These are phyloP conservation scores for Sebastes schlegelii DNA, from an alignment of 2,113 vertebrate species.

Conservation along the genomic window DNA sequence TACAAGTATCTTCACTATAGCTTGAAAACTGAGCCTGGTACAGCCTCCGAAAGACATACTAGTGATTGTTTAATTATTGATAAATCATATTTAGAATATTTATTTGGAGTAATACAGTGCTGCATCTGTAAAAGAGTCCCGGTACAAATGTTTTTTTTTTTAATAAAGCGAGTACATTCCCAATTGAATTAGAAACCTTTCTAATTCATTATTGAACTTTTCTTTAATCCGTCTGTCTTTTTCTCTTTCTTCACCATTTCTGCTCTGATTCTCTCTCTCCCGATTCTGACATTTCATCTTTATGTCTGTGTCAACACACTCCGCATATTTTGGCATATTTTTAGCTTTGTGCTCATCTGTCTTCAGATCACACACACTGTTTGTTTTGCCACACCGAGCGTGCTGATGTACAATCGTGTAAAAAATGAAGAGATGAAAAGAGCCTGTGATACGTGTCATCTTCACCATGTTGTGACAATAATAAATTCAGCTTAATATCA, in stretches of 20 bases:
- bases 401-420: neutral
- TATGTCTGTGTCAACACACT: constrained; percentile 13
- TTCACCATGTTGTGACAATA: neutral
- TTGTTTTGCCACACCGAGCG: neutral
- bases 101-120: too few species aligned
- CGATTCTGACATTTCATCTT: constrained; percentile 1
- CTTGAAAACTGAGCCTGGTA: too few species aligned
- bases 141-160: too few species aligned
- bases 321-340: neutral
- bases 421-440: neutral
- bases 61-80: too few species aligned
- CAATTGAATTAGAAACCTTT: too few species aligned
- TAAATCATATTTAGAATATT: too few species aligned
- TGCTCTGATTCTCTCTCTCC: neutral
- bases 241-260: neutral
- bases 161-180: too few species aligned
- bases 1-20: too few species aligned
- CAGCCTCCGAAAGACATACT: too few species aligned
- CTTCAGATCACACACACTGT: constrained; percentile 6
- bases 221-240: neutral
- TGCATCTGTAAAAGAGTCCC: too few species aligned
- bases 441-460: neutral
- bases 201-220: too few species aligned
- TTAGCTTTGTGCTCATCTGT: constrained; percentile 1
- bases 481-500: neutral